A percentile compares a stretch with the other conserved stretches of the same genome.
Conservation (phyloP, 1,140 invertebrate genomes). For the Calliphora vicina region DNA sequence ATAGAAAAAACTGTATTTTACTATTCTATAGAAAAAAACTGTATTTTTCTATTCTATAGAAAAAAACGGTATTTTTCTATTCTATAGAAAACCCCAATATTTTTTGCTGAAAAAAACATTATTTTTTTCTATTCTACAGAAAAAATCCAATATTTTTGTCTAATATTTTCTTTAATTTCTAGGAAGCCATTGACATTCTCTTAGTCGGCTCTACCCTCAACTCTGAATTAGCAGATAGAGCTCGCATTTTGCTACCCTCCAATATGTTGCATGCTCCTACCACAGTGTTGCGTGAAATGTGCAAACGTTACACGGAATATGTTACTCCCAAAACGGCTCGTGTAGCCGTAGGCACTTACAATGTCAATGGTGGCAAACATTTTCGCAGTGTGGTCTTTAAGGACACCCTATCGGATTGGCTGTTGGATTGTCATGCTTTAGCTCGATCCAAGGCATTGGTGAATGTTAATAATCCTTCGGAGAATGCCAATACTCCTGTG, state of each 20-base stretch:
- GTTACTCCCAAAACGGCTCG: slow-evolving; percentile 76
- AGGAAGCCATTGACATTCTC: slow-evolving; percentile 98
- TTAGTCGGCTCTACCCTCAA: slow-evolving; percentile 90
- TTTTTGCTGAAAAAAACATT: too few relatives aligned
- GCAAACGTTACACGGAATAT: slow-evolving; percentile 84
- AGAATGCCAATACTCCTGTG: slow-evolving; percentile 69
- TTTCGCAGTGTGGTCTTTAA: slow-evolving; percentile 97
- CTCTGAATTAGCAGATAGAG: slow-evolving; percentile 89
- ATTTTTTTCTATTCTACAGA: too few relatives aligned
- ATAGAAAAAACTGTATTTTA: too few relatives aligned
- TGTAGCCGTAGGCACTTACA: slow-evolving; percentile 95
- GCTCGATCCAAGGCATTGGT: slow-evolving; percentile 64
- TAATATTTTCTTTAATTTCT: background rate
- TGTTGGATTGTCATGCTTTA: slow-evolving; percentile 77
- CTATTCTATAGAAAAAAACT: too few relatives aligned
- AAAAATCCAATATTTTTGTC: too few relatives aligned
- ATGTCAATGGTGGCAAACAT: slow-evolving; percentile 99
- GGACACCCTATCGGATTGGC: slow-evolving; percentile 93
- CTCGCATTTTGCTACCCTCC: slow-evolving; percentile 85
- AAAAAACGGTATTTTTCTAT: too few relatives aligned
- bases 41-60: too few relatives aligned
- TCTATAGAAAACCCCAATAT: too few relatives aligned
- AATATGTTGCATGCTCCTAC: slow-evolving; percentile 88
- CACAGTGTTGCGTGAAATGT: slow-evolving; percentile 82
- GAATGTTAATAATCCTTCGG: slow-evolving; percentile 63